Base-by-base conservation (phyloP, 2,888 invertebrate species). In the Leptarthrus brevirostris region DNA sequence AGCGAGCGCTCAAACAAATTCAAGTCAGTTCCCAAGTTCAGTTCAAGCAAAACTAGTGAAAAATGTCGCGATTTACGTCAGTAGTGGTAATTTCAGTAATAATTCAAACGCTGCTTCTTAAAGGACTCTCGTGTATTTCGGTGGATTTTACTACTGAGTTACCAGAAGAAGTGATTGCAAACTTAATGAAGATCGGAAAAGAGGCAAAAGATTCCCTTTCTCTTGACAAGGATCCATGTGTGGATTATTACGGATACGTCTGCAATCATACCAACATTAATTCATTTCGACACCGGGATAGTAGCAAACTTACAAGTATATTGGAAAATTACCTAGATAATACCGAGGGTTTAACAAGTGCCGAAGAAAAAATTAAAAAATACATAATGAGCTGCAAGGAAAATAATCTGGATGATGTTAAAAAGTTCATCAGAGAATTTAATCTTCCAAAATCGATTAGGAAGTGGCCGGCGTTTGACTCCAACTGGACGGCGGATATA, bases 381-480 rank as follows among this genome's bases (percentile, higher is more conserved):
- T 40, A 40, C 12, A 12, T 40, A 3, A n/a, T 36, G 12, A 36
- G 10, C 16, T 58, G 58, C 36, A 36, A 16, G 3, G 3, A 8
- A 6, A 30, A 10, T 2, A 34, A 34, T 8, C 3, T 6, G 8
- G 36, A 34, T 2, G 36, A 58, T n/a, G 18, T 36, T 1, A 20
- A 36, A 5, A 2, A 58, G 1, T 58, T 58, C n/a, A 12, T 58
- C 6, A 8, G n/a, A n/a, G n/a, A 40, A 3, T 40, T 58, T 20
- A 58, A 34, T 1, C 12, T 40, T n/a, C 40, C 40, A 12, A 40
- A 40, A 12, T 12, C 40, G 8, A 40, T 36, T 34, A 36, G 58
- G 18, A 18, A 36, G 6, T 58, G 58, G 58, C 58, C 58, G 3
- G 58, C 58, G 3, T 58, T 58, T n/a, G 36, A 58, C 18, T 18